Evolutionary conservation across 2,113 vertebrate genomes (phyloP), one percentile per base, ranked within the genome.

Genomic region (Rousettus leschenaultii): DNA sequence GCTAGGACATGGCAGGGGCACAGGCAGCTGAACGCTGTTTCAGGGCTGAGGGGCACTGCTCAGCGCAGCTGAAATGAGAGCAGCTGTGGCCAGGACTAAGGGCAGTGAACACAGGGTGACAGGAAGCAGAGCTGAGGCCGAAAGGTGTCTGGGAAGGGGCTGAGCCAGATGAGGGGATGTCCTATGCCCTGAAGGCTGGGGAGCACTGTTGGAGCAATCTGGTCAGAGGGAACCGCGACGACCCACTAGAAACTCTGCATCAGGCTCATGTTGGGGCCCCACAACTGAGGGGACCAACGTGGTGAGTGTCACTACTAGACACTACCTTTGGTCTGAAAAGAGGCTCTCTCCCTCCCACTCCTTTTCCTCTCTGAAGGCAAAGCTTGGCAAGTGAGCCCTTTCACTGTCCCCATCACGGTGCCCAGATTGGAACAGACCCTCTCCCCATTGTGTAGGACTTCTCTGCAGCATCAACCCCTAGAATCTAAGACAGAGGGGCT

Each of bases 1-100:
- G 22, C 57, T 18, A 28, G 0, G 13, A 1, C 4, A 0, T n/a
- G 30, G 35, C n/a, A 30, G 59, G 35, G 19, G 35, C 7, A n/a
- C n/a, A n/a, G n/a, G 15, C 0, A 22, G 38, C 21, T 51, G 22
- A 66, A 33, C 9, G 2, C 35, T 35, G 4, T 65, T 75, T n/a
- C 30, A 35, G 71, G 63, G 30, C 65, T 65, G 38, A 26, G 28
- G 55, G 33, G 0, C 33, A 59, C 13, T 40, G 38, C n/a, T 79
- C 38, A 22, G 66, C 48, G 24, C 11, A 24, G 2, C 40, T 61
- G 19, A 35, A 5, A 16, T 2, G 63, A 57, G 57, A 26, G 2
- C 14, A 61, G 38, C 57, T 59, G 40, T 74, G 51, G 6, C 48
- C 21, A 28, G 75, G 70, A 55, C 70, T 16, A 5, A 6, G 21